Evolutionary conservation across 53 echinoderm and acorn worm genomes (phyloP).

Genomic region (Apostichopus leukothele): DNA sequence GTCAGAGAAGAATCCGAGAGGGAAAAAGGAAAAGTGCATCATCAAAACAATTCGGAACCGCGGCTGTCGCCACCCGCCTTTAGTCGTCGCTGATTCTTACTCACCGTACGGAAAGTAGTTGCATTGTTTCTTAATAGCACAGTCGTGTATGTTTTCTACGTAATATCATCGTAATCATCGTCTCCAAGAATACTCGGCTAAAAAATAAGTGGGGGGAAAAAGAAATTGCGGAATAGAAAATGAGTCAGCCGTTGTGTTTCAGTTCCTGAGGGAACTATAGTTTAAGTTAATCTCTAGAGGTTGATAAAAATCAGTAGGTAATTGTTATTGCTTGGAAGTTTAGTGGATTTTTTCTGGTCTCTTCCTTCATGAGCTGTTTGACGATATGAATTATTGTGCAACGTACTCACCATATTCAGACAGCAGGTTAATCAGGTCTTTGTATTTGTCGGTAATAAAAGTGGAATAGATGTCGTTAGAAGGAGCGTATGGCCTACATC

Average conservation of each 20-base stretch:
- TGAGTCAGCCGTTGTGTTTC: not conserved
- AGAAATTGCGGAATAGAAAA: not conserved
- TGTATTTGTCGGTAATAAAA: no score
- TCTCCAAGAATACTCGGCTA: not conserved
- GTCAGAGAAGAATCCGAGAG: constrained; percentile 7
- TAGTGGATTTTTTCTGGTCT: no score
- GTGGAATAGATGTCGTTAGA: no score
- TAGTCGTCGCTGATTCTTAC: not conserved
- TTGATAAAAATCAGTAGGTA: no score
- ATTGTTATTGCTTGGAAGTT: no score
- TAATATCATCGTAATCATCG: not conserved
- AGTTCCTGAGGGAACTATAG: not conserved
- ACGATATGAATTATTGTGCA: no score
- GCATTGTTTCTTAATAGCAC: not conserved
- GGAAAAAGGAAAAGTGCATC: not conserved
- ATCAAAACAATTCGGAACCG: not conserved
- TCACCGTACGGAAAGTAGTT: not conserved
- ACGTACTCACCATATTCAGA: no score
- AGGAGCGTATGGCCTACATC: no score
- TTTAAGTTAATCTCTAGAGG: no score
- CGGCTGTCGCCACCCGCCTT: no score
- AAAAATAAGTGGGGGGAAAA: not conserved
- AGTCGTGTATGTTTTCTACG: not conserved
- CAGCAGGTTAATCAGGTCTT: no score
- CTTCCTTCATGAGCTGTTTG: no score